These are phyloP conservation scores for Xenopus borealis DNA, from an alignment of 2,113 vertebrate genomes.

Conservation along the genomic window DNA sequence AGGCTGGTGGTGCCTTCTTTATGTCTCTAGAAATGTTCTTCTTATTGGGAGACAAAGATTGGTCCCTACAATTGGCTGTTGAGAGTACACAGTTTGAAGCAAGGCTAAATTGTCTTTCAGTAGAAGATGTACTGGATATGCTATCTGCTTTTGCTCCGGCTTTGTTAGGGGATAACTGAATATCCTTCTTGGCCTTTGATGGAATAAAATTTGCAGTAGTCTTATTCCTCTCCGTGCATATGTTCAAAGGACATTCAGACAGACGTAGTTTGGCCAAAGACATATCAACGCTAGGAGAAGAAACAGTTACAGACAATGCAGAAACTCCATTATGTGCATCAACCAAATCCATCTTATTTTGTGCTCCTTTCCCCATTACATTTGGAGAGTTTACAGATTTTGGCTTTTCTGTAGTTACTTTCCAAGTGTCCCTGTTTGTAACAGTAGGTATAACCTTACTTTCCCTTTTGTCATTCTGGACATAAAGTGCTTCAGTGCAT, in stretches of 20 bases:
- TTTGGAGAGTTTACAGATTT: conserved; percentile 37
- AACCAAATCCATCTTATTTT: conserved; percentile 51
- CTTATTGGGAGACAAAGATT: conserved; percentile 55
- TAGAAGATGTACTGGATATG: conserved; percentile 3
- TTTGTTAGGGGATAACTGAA: conserved; percentile 57
- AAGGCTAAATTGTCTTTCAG: conserved; percentile 22
- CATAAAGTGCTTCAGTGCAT: conserved; percentile 67
- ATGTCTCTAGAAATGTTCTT: conserved; percentile 71
- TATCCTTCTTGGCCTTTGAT: conserved; percentile 63
- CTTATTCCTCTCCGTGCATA: conserved; percentile 52
- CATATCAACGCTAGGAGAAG: conserved; percentile 33
- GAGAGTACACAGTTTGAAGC: conserved; percentile 48
- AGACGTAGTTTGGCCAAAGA: conserved; percentile 34
- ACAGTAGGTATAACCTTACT: conserved; percentile 48
- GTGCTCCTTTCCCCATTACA: conserved; percentile 54
- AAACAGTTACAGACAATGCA: conserved; percentile 12
- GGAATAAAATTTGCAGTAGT: conserved; percentile 43
- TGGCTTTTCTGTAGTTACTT: conserved; percentile 51
- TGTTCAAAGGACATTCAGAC: conserved; percentile 43
- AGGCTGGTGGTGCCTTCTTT: conserved; percentile 48
- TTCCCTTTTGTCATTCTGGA: conserved; percentile 52
- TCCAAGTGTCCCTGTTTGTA: conserved; percentile 39
- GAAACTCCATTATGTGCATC: conserved; percentile 50
- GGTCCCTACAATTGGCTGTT: conserved; percentile 74
- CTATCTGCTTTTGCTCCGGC: conserved; percentile 48